Conservation (phyloP, 2,888 invertebrate species). For the Tillus elongatus region DNA sequence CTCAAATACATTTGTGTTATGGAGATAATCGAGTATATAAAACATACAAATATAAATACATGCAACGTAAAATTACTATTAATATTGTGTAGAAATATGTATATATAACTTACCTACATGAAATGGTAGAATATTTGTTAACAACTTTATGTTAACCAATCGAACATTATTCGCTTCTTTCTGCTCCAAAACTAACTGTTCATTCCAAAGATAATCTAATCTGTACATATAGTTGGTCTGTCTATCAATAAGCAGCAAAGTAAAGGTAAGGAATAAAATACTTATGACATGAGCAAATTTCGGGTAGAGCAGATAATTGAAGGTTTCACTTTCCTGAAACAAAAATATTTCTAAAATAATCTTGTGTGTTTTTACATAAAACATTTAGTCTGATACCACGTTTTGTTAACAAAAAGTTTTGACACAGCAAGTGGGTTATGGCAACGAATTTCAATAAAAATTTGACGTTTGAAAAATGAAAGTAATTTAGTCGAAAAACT, state of each 20-base stretch:
- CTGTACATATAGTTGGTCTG: slow-evolving; percentile 84
- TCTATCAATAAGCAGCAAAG: slow-evolving; percentile 76
- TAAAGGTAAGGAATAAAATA: slow-evolving; percentile 62
- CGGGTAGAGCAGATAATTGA: slow-evolving; percentile 60
- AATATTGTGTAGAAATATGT: too few relatives aligned
- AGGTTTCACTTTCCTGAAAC: slow-evolving; percentile 53
- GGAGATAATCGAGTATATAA: background rate
- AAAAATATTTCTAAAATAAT: slow-evolving; percentile 7
- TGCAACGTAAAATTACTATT: too few relatives aligned
- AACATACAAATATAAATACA: background rate
- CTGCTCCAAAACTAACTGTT: slow-evolving; percentile 69
- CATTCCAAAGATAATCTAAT: slow-evolving; percentile 71
- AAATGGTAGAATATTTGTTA: slow-evolving; percentile 86
- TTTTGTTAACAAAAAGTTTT: background rate
- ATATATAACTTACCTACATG: slow-evolving; percentile 85
- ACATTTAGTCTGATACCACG: too few relatives aligned
- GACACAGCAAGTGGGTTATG: too few relatives aligned
- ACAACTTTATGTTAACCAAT: slow-evolving; percentile 76
- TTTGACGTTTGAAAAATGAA: too few relatives aligned
- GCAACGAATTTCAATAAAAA: too few relatives aligned
- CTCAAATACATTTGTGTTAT: slow-evolving; percentile 6
- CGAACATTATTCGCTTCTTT: slow-evolving; percentile 78
- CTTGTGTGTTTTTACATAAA: too few relatives aligned
- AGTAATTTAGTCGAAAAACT: too few relatives aligned
- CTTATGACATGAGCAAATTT: slow-evolving; percentile 65